Percentiles rank a stretch among this genome's conserved stretches.
Conservation (phyloP, 1,140 invertebrate genomes). For the Coptotermes formosanus region DNA sequence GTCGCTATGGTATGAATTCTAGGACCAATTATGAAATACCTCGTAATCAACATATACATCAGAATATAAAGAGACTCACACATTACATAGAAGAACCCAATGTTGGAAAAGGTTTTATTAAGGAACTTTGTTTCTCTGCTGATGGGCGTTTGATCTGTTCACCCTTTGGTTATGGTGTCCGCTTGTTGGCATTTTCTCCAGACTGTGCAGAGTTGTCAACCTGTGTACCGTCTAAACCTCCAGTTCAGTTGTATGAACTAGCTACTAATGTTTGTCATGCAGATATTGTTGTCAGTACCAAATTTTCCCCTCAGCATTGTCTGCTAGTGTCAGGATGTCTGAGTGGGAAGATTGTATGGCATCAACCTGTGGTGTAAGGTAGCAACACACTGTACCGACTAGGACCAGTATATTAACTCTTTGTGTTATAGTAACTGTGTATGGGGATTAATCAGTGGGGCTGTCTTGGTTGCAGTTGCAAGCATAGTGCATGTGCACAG, state of each 20-base stretch:
- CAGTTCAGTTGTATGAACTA: slow-evolving; percentile 59
- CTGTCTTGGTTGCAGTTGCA: background rate
- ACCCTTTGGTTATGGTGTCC: slow-evolving; percentile 80
- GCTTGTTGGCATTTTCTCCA: slow-evolving; percentile 76
- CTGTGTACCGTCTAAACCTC: slow-evolving; percentile 57
- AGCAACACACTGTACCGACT: background rate
- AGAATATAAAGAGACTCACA: slow-evolving; percentile 74
- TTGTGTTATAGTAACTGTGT: background rate
- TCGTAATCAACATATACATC: slow-evolving; percentile 48
- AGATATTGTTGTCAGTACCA: slow-evolving; percentile 86
- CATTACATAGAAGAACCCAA: slow-evolving; percentile 87
- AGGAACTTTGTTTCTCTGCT: slow-evolving; percentile 83
- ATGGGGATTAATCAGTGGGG: background rate
- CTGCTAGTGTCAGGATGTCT: slow-evolving; percentile 86
- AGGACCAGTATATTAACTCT: background rate
- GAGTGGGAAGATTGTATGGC: slow-evolving; percentile 83
- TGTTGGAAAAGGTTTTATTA: slow-evolving; percentile 81
- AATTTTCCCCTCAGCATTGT: slow-evolving; percentile 83
- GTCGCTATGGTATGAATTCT: background rate
- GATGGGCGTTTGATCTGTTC: slow-evolving; percentile 88
- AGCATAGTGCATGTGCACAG: background rate
- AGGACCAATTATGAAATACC: background rate
- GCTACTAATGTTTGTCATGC: slow-evolving; percentile 70
- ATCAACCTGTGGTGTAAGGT: slow-evolving; percentile 61
- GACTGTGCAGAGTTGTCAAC: slow-evolving; percentile 76